Percentiles rank a stretch among this genome's conserved stretches.
Conservation (phyloP, 2,113 vertebrate species). For the Chiloscyllium plagiosum region DNA sequence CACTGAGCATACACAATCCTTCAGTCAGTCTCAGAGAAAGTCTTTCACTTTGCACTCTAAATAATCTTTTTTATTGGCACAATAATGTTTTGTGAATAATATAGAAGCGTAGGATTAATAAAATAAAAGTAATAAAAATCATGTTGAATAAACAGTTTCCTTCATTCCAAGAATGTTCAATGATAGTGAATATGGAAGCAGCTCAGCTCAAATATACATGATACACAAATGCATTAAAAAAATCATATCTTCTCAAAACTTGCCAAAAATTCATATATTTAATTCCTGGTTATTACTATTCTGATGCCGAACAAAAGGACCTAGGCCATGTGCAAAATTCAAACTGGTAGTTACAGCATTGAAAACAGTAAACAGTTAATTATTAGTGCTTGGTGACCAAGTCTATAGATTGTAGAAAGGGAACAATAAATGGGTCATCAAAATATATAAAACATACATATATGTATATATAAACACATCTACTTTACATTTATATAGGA, state of each 20-base stretch:
- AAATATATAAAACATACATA: background rate
- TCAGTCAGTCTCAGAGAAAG: constrained; percentile 13
- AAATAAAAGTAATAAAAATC: constrained; percentile 28
- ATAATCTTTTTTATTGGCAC: background rate
- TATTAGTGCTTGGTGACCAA: background rate
- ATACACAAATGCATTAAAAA: background rate
- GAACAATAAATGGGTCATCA: background rate
- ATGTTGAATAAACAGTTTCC: constrained; percentile 28
- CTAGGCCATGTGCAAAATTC: background rate
- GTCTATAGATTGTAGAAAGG: background rate
- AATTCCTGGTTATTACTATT: background rate
- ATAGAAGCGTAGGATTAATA: constrained; percentile 15
- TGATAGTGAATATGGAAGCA: background rate
- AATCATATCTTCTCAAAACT: background rate
- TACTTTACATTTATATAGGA: background rate
- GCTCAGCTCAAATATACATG: background rate
- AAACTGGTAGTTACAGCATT: background rate
- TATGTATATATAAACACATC: background rate
- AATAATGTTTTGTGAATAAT: constrained; percentile 31
- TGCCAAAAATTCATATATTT: too few relatives aligned
- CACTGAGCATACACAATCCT: constrained; percentile 4
- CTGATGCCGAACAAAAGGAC: too few relatives aligned
- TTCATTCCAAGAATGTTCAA: background rate
- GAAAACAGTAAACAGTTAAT: background rate
- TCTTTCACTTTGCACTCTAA: constrained; percentile 2